A percentile compares a stretch with the other conserved stretches of the same genome.
These are phyloP conservation scores for Meteorus sp. DNA, from an alignment of 1,140 invertebrate genomes.

Conservation along the genomic window DNA sequence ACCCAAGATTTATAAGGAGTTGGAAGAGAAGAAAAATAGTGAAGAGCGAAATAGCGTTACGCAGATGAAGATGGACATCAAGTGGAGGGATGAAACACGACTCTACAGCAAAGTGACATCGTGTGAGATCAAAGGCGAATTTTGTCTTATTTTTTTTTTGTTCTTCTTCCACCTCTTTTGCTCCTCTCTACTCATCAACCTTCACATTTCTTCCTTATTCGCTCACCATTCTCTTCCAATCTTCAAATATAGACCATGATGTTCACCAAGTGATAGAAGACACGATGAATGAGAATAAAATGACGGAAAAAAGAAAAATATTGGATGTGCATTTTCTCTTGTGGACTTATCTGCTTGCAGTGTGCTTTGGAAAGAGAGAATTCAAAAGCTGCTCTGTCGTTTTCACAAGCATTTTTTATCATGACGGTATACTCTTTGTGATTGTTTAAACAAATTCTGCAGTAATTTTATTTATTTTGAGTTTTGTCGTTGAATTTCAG, in stretches of 20 bases:
- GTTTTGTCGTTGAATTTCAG: no score
- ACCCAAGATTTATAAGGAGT: no score
- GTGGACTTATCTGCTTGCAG: neutral
- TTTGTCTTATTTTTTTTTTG: neutral
- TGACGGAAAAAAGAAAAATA: neutral
- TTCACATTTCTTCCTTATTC: no score
- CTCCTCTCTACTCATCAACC: neutral
- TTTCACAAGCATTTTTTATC: no score
- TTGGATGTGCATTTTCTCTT: neutral
- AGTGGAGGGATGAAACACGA: no score
- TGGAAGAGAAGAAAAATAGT: neutral
- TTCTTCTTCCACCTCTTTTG: neutral
- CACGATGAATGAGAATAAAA: neutral
- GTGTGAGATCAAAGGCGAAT: neutral
- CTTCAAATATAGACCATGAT: no score
- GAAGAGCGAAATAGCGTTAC: neutral
- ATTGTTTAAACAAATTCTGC: neutral
- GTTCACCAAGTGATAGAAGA: neutral
- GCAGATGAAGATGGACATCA: slow-evolving; percentile 1
- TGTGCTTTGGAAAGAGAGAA: no score
- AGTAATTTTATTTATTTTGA: no score
- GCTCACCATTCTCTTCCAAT: no score
- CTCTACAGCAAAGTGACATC: neutral
- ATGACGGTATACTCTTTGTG: neutral
- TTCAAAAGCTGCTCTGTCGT: no score